Evolutionary conservation across 2,113 vertebrate genomes (phyloP), one percentile per base, ranked within the genome.

Genomic region (Excalfactoria chinensis): DNA sequence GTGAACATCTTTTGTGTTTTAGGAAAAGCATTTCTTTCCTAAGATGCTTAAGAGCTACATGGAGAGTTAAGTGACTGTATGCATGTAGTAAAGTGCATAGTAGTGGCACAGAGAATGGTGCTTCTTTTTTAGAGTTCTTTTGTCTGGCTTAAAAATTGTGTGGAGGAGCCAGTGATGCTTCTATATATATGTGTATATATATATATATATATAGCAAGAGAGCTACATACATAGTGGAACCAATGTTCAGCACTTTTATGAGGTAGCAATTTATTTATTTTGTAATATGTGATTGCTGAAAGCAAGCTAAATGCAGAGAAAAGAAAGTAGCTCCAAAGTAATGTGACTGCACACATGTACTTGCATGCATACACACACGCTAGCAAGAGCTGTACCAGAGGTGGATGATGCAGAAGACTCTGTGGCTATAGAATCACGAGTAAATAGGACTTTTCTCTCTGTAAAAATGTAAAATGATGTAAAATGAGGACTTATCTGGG

Each of bases 331-430:
- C 46, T 56, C 25, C 14, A 18, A 32, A 51, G 32, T 26, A 28
- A 35, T 23, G 2, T 56, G 81, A 64, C 10, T 0, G 0, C 14
- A 0, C 6, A 4, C 20, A 6, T 40, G 5, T 18, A 44, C 15
- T 3, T 10, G 28, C 7, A 25, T 25, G 26, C 4, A 18, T 11
- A 41, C 21, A 9, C 5, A 40, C 7, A 37, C 0, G 1, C 20
- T 51, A 73, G 41, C 19, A 48, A 64, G 71, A 67, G 70, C 7
- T 35, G 26, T 23, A 32, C 5, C 1, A 4, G 5, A 7, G 41
- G 2, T 41, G n/a, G n/a, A 44, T 41, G 51, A 34, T n/a, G 17
- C 41, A 66, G 17, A 68, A 53, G 13, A 70, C 20, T 53, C 10
- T 60, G 46, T 64, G 51, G 20, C 30, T 80, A 4, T 19, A 60